These are phyloP conservation scores for Tethea ocularis DNA, from an alignment of 2,888 invertebrate species.

Conservation along the genomic window DNA sequence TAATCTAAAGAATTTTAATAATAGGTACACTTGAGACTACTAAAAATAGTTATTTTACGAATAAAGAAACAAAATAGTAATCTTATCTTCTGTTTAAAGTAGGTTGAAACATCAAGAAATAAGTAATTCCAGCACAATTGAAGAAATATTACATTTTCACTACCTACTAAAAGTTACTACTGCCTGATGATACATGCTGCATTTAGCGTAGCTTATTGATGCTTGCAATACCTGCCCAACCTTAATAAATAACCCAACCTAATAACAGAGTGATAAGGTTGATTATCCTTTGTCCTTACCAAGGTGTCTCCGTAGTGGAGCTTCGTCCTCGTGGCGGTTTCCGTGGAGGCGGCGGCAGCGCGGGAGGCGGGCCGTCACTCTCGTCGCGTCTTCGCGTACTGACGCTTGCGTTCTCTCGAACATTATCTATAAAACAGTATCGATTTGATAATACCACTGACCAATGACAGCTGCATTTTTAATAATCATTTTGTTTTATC, in stretches of 20 bases:
- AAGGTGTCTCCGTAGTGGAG: slow-evolving; percentile 56
- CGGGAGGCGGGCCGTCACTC: slow-evolving; percentile 68
- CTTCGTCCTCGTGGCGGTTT: slow-evolving; percentile 63
- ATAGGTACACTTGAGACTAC: neutral
- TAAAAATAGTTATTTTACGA: too few relatives aligned
- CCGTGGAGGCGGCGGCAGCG: slow-evolving; percentile 74
- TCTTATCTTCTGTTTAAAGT: neutral
- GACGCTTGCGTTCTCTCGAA: slow-evolving; percentile 51
- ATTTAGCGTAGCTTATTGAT: too few relatives aligned
- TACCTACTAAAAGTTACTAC: too few relatives aligned
- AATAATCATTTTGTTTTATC: neutral
- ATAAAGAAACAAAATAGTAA: neutral
- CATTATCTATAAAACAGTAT: slow-evolving; percentile 59
- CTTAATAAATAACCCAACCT: too few relatives aligned
- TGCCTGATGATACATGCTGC: too few relatives aligned
- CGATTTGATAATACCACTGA: slow-evolving; percentile 7
- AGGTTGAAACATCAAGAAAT: neutral
- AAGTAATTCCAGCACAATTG: neutral
- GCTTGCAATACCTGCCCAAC: too few relatives aligned
- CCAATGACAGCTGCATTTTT: neutral
- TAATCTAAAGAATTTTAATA: neutral
- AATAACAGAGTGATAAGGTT: neutral
- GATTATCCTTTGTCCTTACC: slow-evolving; percentile 37
- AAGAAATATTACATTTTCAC: too few relatives aligned
- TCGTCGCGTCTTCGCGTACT: slow-evolving; percentile 71